Conservation (phyloP, 2,113 vertebrate genomes). For the Leucopternis melanops region DNA sequence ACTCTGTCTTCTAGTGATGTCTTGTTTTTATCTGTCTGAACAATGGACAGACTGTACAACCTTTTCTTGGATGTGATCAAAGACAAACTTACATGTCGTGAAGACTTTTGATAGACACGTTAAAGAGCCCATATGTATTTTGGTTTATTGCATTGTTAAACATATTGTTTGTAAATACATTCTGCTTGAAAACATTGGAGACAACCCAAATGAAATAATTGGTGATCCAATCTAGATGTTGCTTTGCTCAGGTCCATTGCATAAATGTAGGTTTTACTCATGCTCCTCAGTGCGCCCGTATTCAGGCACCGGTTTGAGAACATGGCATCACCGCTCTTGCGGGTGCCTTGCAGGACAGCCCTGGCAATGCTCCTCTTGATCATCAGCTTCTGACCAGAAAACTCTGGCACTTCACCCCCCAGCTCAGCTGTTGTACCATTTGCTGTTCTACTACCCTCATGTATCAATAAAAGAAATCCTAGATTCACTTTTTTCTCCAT, state of each 20-base stretch:
- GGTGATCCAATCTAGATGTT: neutral
- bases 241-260: neutral
- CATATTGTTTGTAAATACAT: neutral
- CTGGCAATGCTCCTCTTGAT: neutral
- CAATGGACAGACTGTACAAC: neutral
- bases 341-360: neutral
- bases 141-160: neutral
- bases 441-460: neutral
- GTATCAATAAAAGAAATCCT: neutral
- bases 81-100: neutral
- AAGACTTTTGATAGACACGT: neutral
- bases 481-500: neutral
- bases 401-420: neutral
- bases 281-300: accelerated
- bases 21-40: neutral
- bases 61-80: neutral
- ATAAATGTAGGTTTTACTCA: neutral
- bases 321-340: neutral
- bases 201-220: neutral
- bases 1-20: neutral
- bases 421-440: neutral
- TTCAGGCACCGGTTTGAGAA: neutral
- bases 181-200: neutral
- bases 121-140: neutral
- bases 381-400: neutral